Evolutionary conservation across 2,113 vertebrate species (phyloP), one percentile per base, ranked within the genome.

Genomic region (Saguinus imperator): DNA sequence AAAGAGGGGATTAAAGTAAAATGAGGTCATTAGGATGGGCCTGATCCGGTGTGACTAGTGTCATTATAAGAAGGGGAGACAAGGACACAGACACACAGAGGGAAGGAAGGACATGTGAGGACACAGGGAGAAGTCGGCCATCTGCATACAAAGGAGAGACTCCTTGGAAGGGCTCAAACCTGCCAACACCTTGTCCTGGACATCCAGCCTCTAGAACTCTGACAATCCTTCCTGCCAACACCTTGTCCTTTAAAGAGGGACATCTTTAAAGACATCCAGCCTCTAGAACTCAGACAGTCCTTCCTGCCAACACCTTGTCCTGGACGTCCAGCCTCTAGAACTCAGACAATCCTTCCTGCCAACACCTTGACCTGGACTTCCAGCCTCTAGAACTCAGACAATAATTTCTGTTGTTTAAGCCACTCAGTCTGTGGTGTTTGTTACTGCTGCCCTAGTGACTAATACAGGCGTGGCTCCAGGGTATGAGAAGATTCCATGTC

Each of bases 401-500:
- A 7, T 21, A 8, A 50, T 40, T 20, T 57, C 66, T 73, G 20
- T 35, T 27, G 21, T 57, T 37, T 37, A 57, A 57, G 18, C 83
- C 12, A 8, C 48, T 32, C 1, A 3, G 2, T 40, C 27, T 68
- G 48, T 43, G 21, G 57, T 18, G 35, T 81, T 32, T 75, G 48
- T 32, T 6, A n/a, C 7, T 43, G 35, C 32, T 45, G 43, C 27
- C 23, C 55, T 27, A 45, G 89, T 29, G 18, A 9, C 8, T 32
- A 75, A 77, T 14, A 45, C 8, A 40, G n/a, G 84, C 5, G 14
- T 25, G 48, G 40, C n/a, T 25, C 37, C 29, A 17, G 52, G 4
- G 23, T 35, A 1, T 6, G 13, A 64, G 64, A 5, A 3, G 37
- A 48, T n/a, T 35, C 16, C 72, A 20, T 1, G 0, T 21, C 9